Percentiles rank a stretch among this genome's conserved stretches.
These are phyloP conservation scores for Thaumetopoea pityocampa DNA, from an alignment of 1,140 invertebrate genomes.

Conservation along the genomic window DNA sequence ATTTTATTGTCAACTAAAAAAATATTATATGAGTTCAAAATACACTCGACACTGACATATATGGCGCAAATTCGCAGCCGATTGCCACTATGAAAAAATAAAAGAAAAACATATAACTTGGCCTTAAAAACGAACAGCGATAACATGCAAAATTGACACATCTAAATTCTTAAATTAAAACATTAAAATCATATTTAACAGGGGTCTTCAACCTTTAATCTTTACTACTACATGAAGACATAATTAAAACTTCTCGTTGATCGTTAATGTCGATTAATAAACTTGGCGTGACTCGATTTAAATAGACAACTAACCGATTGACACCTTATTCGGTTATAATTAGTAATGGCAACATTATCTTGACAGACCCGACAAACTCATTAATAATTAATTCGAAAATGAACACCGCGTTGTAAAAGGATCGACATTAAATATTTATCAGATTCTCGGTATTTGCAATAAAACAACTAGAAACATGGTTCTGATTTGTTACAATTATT, in stretches of 20 bases:
- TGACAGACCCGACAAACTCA: slow-evolving; percentile 5
- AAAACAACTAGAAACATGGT: neutral
- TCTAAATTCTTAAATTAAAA: too few species aligned
- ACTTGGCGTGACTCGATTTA: slow-evolving; percentile 17
- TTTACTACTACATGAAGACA: slow-evolving; percentile 14
- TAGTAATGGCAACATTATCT: slow-evolving; percentile 4
- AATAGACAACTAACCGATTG: slow-evolving; percentile 14
- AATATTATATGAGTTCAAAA: too few species aligned
- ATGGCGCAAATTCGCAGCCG: too few species aligned
- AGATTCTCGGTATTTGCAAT: neutral
- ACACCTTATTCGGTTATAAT: slow-evolving; percentile 17
- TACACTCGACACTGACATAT: too few species aligned
- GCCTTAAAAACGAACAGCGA: too few species aligned
- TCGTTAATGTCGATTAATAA: slow-evolving; percentile 14
- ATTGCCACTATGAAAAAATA: too few species aligned
- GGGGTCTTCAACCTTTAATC: slow-evolving; percentile 9
- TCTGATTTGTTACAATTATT: too few species aligned
- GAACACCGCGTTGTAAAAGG: neutral
- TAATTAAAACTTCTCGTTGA: slow-evolving; percentile 13
- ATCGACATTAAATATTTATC: neutral
- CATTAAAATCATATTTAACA: slow-evolving; percentile 3
- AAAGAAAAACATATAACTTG: too few species aligned
- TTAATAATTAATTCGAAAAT: slow-evolving; percentile 3
- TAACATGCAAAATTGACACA: too few species aligned
- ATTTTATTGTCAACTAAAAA: too few species aligned